Evolutionary conservation across 2,797 vertebrate species (phyloP).

Genomic region (Acridotheres tristis): DNA sequence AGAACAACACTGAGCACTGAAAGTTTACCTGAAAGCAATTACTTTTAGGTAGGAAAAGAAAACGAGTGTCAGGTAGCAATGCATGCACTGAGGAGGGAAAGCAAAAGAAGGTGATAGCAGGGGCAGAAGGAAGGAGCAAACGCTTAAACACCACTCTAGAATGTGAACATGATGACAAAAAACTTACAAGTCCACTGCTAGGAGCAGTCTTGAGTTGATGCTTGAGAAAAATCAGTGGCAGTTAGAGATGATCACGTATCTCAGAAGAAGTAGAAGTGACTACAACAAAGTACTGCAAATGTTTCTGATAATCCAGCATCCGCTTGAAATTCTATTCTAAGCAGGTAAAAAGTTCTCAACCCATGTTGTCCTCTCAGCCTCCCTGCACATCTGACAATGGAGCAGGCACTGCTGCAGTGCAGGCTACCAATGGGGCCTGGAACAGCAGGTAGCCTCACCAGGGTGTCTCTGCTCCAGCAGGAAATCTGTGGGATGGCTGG

Average conservation of each 20-base stretch:
- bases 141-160: not conserved
- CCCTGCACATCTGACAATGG: fast-evolving
- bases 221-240: not conserved
- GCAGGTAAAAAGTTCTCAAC: not conserved
- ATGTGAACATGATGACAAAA: not conserved
- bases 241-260: not conserved
- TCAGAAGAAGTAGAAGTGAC: not conserved
- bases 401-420: not conserved
- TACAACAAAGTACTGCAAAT: not conserved
- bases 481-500: not conserved
- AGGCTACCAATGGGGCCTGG: fast-evolving
- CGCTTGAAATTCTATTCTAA: not conserved
- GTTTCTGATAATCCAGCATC: not conserved
- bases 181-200: not conserved
- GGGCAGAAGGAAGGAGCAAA: not conserved
- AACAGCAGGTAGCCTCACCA: not conserved
- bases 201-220: not conserved
- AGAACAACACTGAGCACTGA: not conserved
- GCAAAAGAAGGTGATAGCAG: not conserved
- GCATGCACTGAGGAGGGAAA: not conserved
- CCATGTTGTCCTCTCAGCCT: not conserved
- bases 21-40: not conserved
- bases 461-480: not conserved
- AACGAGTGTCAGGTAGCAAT: not conserved
- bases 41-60: not conserved